Base-by-base conservation (phyloP, 2,888 invertebrate genomes). In the Cephalotes varians region DNA sequence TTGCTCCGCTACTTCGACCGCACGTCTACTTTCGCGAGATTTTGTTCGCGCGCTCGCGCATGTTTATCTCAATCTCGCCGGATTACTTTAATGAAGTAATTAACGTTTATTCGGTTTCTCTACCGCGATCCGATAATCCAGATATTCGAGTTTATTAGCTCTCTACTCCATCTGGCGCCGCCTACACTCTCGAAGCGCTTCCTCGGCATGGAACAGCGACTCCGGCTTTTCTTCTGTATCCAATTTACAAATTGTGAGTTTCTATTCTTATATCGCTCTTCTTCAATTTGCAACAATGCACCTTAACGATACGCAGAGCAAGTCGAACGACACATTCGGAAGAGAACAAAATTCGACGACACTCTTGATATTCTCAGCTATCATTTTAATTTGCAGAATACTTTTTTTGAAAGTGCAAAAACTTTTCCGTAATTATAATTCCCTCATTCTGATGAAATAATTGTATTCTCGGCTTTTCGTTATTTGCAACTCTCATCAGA, bases 81-180 rank as follows among this genome's bases (percentile, higher is more conserved):
- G 69, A 79, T 79, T 79, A 79, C 77, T 79, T 79, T 79, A 79
- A 79, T 79, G 56, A 79, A 79, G 77, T 79, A 79, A 79, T 79
- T 79, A 79, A 69, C 77, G 77, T 79, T 79, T 79, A 56, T 79
- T 79, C 69, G 77, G 56, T 69, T 69, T 44, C 69, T 44, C 69
- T 5, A 40, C 31, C 54, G 44, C 77, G 56, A 40, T 28, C 44
- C 69, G 56, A 69, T 58, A 69, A 69, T 69, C 67, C 69, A 56
- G 44, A 79, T 69, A 69, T 58, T 69, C 77, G 44, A 79, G 69
- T 79, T 79, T 71, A 79, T 79, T 79, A 79, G 77, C 31, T 69
- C 77, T 69, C 56, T n/a, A n/a, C 34, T 69, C 31, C n/a, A 28
- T n/a, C 18, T 54, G 15, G 9, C 21, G 44, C 31, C 31, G 54